Evolutionary conservation across 2,888 invertebrate genomes (phyloP), one percentile per base, ranked within the genome.

Genomic region (Oxyscelio sp.): DNA sequence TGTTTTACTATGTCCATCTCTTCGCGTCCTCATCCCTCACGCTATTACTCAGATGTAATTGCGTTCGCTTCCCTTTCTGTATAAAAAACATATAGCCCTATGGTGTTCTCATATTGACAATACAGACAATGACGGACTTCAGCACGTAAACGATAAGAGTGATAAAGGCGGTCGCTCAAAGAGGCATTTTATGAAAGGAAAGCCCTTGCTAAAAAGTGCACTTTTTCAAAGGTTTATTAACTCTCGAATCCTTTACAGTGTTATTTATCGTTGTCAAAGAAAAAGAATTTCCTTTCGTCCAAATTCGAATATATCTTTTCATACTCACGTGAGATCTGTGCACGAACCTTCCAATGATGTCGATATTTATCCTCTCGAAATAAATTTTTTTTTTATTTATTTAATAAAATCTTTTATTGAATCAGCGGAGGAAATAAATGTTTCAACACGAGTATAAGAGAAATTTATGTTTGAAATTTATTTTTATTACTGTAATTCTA

Each of bases 21-120:
- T 48, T 45, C 54, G 45, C 58, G 48, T 65, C 34, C 70, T 70
- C 75, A 56, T 65, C 66, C 71, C 71, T 66, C 31, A 58, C 59
- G 66, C 83, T 83, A 83, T 83, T 83, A 83, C 83, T 83, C 77
- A 83, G 83, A 77, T 83, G 83, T 78, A 83, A 83, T 83, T 83
- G 83, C 83, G 73, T 83, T 78, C 77, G 78, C 78, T 66, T 78
- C 83, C 74, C 79, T 74, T 50, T 74, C 79, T 40, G 78, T 45
- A 70, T 73, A 73, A 83, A 83, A 74, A 79, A 79, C 74, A 68
- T 79, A 74, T 70, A 68, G 74, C 56, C 74, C 79, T 79, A 63
- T 27, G 74, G 78, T 31, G 61, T 70, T 83, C 79, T 79, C 79
- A 74, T 79, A 79, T 79, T 83, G 83, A 83, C 78, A 78, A 79